Percentiles rank a stretch among this genome's conserved stretches.
phyloP scores from a whole-genome alignment of 2,888 invertebrate species.

The Plemyria rubiginata region DNA sequence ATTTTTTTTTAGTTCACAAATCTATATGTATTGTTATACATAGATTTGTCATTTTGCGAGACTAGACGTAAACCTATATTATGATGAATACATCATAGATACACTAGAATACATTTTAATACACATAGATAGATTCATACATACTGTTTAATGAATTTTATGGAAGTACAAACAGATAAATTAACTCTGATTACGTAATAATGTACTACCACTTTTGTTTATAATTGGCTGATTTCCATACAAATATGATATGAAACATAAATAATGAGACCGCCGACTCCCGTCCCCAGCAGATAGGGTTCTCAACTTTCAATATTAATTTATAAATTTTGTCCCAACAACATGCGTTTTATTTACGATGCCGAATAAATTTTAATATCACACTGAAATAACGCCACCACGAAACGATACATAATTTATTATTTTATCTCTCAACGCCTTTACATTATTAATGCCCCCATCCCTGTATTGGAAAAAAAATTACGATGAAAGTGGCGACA shows the following conservation, averaged over 20 bases:
- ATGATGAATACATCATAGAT: too few species aligned
- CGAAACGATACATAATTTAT: slow-evolving; percentile 42
- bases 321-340: slow-evolving; percentile 49
- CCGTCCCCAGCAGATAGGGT: slow-evolving; percentile 32
- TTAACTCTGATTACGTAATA: slow-evolving; percentile 35
- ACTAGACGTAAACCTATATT: too few species aligned
- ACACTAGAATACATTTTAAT: too few species aligned
- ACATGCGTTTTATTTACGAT: slow-evolving; percentile 47
- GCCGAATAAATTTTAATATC: slow-evolving; percentile 45
- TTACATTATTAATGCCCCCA: slow-evolving; percentile 35
- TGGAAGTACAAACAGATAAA: not conserved
- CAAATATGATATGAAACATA: slow-evolving; percentile 32
- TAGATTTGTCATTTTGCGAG: too few species aligned
- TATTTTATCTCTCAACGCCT: slow-evolving; percentile 39
- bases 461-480: slow-evolving; percentile 25
- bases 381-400: slow-evolving; percentile 38
- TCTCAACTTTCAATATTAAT: slow-evolving; percentile 45
- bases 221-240: slow-evolving; percentile 22
- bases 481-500: slow-evolving; percentile 23
- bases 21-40: too few species aligned
- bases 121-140: too few species aligned
- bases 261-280: slow-evolving; percentile 31
- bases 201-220: slow-evolving; percentile 24
- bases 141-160: not conserved
- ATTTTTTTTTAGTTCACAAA: too few species aligned